Evolutionary conservation across 2,797 vertebrate species (phyloP), one percentile per base, ranked within the genome.

Genomic region (Peromyscus attwateri): DNA sequence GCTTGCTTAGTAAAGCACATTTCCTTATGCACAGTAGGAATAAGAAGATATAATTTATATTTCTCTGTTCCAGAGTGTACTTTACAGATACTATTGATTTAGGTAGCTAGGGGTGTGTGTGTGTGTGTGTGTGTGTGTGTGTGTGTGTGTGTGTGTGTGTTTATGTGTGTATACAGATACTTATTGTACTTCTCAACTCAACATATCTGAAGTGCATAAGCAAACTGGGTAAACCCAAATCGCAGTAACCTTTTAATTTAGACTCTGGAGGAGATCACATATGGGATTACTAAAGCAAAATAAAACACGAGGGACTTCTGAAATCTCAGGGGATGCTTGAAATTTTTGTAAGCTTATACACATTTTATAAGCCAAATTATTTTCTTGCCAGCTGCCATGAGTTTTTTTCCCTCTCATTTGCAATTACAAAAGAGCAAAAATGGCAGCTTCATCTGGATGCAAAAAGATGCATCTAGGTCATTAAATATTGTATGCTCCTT

Each of bases 381-480:
- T 89, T 96, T 95, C 23, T 96, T 95, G 9, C 87, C 88, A 93
- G 75, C 80, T 95, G 31, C 76, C 70, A 68, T 49, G 37, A 82
- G 8, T 89, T 88, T 87, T 92, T 82, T 89, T n/a, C 40, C 60
- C 46, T 89, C 23, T 75, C n/a, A 16, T 91, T 43, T 92, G 31
- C 17, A 95, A 81, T 84, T 76, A 92, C 66, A 89, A 82, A 12
- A 21, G 81, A 92, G 27, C 16, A 96, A 95, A 91, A 89, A 91
- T 68, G 68, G 52, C 71, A 92, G 49, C 40, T 83, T 97, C 64
- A 97, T 96, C 89, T 87, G 73, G 21, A 95, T 94, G 49, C 29
- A 87, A 96, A 97, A 93, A 92, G 68, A 95, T 96, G 93, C 95
- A 96, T 91, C 64, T 92, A 82, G 92, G 95, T 97, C 95, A 93